Base-by-base conservation (phyloP, 2,113 vertebrate genomes). In the Ploceus nigricollis region DNA sequence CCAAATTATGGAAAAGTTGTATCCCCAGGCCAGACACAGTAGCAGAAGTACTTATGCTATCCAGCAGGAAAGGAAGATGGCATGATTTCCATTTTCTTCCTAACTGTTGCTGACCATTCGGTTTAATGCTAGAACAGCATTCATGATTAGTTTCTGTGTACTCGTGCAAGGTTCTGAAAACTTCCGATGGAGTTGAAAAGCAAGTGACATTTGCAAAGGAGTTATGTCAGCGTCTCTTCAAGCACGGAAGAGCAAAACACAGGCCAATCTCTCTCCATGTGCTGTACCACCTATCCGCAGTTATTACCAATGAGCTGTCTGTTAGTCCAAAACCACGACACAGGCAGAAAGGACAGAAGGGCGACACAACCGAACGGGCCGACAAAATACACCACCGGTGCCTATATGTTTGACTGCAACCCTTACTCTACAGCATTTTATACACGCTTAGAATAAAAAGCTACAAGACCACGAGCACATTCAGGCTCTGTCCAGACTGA, bases 241-340 rank as follows among this genome's bases (percentile, higher is more conserved):
- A 21, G 28, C 4, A 51, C 10, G 18, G 4, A 3, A 42, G 5
- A 75, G 17, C 19, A 28, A 33, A 86, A 28, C 56, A 33, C 18
- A 20, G 5, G 9, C 3, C 1, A 10, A 10, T 4, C 6, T 47
- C n/a, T 14, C 30, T 24, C 15, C 12, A 0, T 1, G 8, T 0
- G 13, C 13, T 6, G 1, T 28, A 68, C 7, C 18, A 37, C 3
- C 37, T 9, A 5, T 6, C 31, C 11, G 15, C 42, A 13, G 35
- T 23, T 19, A 23, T 1, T 18, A 33, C 15, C 35, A 23, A 15
- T 1, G 11, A 56, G 33, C 22, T 1, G 16, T 14, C 37, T 15
- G 28, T n/a, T 8, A 33, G 30, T 15, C 15, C 68, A 33, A 61
- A 72, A 40, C 22, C 24, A 8, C 0, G 7, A 47, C 33, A 39